A percentile compares a stretch with the other conserved stretches of the same genome.
Evolutionary conservation across 1,140 invertebrate species (phyloP).

Genomic region (Diprion similis): DNA sequence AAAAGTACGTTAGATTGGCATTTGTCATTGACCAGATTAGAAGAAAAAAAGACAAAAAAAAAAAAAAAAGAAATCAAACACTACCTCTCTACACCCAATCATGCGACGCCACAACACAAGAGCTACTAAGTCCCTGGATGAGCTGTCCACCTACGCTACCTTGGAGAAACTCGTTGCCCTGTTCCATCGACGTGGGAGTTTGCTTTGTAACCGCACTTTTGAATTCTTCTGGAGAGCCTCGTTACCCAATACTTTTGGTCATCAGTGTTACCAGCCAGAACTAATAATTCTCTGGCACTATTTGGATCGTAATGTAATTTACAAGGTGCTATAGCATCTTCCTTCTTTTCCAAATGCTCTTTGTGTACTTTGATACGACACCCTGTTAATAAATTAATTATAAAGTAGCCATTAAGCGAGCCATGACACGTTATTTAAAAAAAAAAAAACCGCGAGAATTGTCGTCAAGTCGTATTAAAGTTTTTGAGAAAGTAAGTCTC

Average conservation of each 20-base stretch:
- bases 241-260: conserved; percentile 95
- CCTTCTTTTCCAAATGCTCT: conserved; percentile 90
- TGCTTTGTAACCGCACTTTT: conserved; percentile 92
- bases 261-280: conserved; percentile 82
- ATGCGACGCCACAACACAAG: conserved; percentile 55
- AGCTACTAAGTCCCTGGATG: conserved; percentile 49
- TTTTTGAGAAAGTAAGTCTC: conserved; percentile 4
- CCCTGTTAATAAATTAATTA: conserved; percentile 65
- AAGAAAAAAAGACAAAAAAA: conserved; percentile 1
- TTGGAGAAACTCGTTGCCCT: conserved; percentile 70
- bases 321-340: conserved; percentile 84
- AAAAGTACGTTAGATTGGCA: too few relatives aligned
- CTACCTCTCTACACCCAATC: conserved; percentile 54
- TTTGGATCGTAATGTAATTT: conserved; percentile 94
- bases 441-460: not conserved
- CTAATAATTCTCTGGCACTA: conserved; percentile 88
- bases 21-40: too few relatives aligned
- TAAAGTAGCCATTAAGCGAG: conserved; percentile 5
- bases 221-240: conserved; percentile 88
- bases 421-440: not conserved
- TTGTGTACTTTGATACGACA: conserved; percentile 96
- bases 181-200: conserved; percentile 72
- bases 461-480: conserved; percentile 10
- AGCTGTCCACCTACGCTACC: conserved; percentile 62
- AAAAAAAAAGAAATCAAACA: conserved; percentile 40